Percentiles rank a stretch among this genome's conserved stretches.
Evolutionary conservation across 1,140 invertebrate species (phyloP).

Genomic region (Platyscapa corneri): DNA sequence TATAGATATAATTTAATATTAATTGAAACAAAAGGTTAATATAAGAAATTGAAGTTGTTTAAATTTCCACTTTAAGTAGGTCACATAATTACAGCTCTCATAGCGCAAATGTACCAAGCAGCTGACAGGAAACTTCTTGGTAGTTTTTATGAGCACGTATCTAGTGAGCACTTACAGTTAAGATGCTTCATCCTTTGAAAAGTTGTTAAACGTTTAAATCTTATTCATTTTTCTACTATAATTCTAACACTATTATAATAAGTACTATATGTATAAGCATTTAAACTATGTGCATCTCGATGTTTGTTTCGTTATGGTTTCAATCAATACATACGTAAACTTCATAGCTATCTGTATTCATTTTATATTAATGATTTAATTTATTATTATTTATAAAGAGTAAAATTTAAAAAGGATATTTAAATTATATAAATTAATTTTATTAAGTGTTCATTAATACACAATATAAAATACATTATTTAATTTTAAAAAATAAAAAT

Average conservation of each 20-base stretch:
- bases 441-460: no score
- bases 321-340: not conserved
- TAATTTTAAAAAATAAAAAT: no score
- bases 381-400: no score
- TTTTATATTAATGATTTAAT: not conserved
- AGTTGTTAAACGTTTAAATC: not conserved
- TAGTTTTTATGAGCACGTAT: not conserved
- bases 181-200: not conserved
- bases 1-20: not conserved
- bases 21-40: slow-evolving; percentile 7
- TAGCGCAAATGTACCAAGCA: not conserved
- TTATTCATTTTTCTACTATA: not conserved
- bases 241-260: not conserved
- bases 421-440: no score
- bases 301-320: not conserved
- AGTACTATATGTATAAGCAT: no score
- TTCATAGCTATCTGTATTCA: no score
- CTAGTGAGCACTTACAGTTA: not conserved
- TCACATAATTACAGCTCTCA: not conserved
- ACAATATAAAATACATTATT: no score
- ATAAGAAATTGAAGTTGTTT: not conserved
- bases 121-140: not conserved
- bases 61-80: not conserved
- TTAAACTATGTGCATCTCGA: no score
- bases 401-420: no score